Evolutionary conservation across 2,113 vertebrate genomes (phyloP).

Genomic region (Ovis canadensis): DNA sequence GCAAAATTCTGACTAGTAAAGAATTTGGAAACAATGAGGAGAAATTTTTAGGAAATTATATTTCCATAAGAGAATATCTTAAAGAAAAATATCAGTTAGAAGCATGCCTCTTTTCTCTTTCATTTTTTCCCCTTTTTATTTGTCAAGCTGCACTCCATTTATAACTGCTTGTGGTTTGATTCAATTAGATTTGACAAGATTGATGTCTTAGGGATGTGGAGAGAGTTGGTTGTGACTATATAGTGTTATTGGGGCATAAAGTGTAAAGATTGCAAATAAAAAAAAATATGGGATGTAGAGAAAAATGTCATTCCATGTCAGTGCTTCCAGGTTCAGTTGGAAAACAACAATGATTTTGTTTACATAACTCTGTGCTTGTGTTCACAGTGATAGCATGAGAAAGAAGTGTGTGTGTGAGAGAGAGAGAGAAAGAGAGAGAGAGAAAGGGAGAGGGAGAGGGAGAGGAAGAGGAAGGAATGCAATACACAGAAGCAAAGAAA

Average conservation of each 20-base stretch:
- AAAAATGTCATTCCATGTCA: slow-evolving; percentile 26
- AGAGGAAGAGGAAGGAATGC: not conserved
- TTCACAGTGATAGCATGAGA: not conserved
- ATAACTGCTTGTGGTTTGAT: slow-evolving; percentile 37
- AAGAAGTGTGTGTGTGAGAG: not conserved
- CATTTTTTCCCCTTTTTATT: not conserved
- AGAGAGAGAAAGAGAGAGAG: not conserved
- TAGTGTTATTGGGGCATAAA: not conserved
- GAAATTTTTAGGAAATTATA: not conserved
- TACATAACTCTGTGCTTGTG: not conserved
- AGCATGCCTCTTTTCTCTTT: not conserved
- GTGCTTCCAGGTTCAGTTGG: not conserved
- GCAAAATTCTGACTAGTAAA: not conserved
- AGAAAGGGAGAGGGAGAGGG: not conserved
- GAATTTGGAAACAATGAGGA: not conserved
- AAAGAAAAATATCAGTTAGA: not conserved
- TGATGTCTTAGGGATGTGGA: not conserved
- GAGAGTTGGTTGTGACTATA: not conserved
- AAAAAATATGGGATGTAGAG: slow-evolving; percentile 18
- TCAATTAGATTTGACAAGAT: slow-evolving; percentile 61
- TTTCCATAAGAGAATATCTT: not conserved
- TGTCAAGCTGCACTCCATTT: slow-evolving; percentile 6
- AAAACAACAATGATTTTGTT: slow-evolving; percentile 32
- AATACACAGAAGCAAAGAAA: not conserved
- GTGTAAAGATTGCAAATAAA: slow-evolving; percentile 41